A percentile compares a stretch with the other conserved stretches of the same genome.
Evolutionary conservation across 2,113 vertebrate species (phyloP).

Genomic region (Vireo altiloquus): DNA sequence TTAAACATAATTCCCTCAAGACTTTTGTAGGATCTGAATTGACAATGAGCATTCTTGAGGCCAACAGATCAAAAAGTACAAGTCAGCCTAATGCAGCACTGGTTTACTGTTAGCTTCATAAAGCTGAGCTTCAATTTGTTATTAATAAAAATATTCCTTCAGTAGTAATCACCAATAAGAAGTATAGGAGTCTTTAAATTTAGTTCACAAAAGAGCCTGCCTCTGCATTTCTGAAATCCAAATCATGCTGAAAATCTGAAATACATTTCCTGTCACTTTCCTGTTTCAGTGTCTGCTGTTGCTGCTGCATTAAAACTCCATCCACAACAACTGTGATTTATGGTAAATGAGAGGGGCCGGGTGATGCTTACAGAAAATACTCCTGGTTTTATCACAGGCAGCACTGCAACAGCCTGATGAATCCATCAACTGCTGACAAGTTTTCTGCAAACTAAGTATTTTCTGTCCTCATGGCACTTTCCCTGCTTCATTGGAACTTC

Average conservation of each 20-base stretch:
- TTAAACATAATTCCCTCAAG: not conserved
- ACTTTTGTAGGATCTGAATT: not conserved
- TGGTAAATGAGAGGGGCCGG: not conserved
- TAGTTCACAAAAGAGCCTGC: not conserved
- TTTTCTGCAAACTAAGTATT: not conserved
- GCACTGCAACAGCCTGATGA: not conserved
- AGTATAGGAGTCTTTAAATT: not conserved
- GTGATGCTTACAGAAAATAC: not conserved
- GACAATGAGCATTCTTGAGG: not conserved
- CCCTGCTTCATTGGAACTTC: not conserved
- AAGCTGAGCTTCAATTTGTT: not conserved
- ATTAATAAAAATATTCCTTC: not conserved
- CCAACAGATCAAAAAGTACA: not conserved
- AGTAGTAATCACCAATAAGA: not conserved
- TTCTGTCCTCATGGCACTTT: not conserved
- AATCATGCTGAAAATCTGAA: not conserved
- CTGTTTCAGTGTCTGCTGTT: not conserved
- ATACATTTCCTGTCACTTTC: not conserved
- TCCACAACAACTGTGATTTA: not conserved
- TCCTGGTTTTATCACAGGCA: not conserved
- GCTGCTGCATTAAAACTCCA: not conserved
- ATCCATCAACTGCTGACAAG: not conserved
- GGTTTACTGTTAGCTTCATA: not conserved
- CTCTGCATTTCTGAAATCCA: not conserved
- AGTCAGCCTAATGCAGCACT: not conserved